A percentile compares a stretch with the other conserved stretches of the same genome.
phyloP scores from a whole-genome alignment of 2,113 vertebrate species.

The Caranx melampygus region DNA sequence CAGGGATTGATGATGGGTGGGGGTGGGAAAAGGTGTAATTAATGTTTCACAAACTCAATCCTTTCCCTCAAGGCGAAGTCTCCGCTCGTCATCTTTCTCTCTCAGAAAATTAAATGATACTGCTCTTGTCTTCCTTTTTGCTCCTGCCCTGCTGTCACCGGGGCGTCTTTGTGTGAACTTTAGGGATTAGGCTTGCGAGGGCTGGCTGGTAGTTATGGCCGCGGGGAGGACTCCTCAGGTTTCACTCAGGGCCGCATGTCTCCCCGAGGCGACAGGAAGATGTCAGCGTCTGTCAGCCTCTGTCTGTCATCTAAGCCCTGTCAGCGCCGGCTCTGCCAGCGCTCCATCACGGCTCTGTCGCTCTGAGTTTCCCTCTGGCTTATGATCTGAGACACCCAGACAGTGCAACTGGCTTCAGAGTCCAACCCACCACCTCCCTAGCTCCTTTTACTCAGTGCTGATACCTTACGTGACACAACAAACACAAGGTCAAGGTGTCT shows the following conservation, averaged over 20 bases:
- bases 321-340: constrained; percentile 72
- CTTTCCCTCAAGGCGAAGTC: constrained; percentile 46
- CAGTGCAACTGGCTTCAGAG: constrained; percentile 56
- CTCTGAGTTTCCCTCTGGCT: constrained; percentile 77
- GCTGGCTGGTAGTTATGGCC: constrained; percentile 71
- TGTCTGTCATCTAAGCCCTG: constrained; percentile 81
- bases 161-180: constrained; percentile 74
- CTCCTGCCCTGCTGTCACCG: constrained; percentile 77
- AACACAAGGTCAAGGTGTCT: constrained; percentile 81
- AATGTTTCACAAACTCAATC: constrained; percentile 79
- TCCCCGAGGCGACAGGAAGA: constrained; percentile 80
- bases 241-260: constrained; percentile 74
- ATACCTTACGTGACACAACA: constrained; percentile 74
- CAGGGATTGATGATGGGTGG: constrained; percentile 36
- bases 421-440: constrained; percentile 22
- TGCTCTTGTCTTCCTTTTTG: constrained; percentile 69
- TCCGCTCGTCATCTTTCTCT: constrained; percentile 55
- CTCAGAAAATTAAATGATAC: constrained; percentile 75
- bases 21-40: constrained; percentile 73
- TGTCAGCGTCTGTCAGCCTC: constrained; percentile 84
- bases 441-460: constrained; percentile 7
- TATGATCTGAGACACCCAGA: constrained; percentile 77
- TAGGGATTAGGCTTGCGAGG: constrained; percentile 76
- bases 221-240: constrained; percentile 79
- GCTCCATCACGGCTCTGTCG: constrained; percentile 75